A percentile compares a stretch with the other conserved stretches of the same genome.
These are phyloP conservation scores for Gallinago undulata DNA, from an alignment of 2,113 vertebrate species.

Conservation along the genomic window DNA sequence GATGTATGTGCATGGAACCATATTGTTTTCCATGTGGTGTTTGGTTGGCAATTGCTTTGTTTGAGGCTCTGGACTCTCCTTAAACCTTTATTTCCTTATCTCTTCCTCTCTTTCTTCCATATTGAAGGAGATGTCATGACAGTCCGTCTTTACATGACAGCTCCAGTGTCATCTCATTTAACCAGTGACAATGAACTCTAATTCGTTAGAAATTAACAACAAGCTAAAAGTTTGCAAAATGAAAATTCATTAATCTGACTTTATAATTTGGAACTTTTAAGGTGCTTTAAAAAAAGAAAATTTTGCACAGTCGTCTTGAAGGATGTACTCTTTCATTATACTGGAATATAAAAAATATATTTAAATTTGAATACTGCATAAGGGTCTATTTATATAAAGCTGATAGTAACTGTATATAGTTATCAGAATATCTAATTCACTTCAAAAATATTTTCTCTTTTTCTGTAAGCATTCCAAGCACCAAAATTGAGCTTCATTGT, in stretches of 20 bases:
- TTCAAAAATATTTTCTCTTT: neutral
- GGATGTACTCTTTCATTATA: neutral
- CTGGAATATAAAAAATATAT: neutral
- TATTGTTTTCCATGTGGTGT: neutral
- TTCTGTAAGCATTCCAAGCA: neutral
- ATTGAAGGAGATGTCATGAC: neutral
- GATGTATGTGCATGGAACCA: fast-evolving
- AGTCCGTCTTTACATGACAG: neutral
- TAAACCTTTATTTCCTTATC: neutral
- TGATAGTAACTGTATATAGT: neutral
- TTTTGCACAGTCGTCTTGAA: neutral
- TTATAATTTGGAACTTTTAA: neutral
- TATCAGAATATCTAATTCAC: neutral
- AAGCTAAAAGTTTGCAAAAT: neutral
- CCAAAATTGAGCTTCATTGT: neutral
- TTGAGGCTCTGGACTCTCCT: neutral
- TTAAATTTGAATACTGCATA: neutral
- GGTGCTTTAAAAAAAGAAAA: neutral
- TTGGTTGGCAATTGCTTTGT: neutral
- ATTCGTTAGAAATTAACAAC: neutral
- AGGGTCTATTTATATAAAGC: neutral
- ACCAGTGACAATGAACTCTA: neutral
- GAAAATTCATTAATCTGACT: neutral
- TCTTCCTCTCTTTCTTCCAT: neutral
- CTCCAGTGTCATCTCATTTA: neutral